phyloP scores from a whole-genome alignment of 2,113 vertebrate genomes.

The Cyprichromis sp. region DNA sequence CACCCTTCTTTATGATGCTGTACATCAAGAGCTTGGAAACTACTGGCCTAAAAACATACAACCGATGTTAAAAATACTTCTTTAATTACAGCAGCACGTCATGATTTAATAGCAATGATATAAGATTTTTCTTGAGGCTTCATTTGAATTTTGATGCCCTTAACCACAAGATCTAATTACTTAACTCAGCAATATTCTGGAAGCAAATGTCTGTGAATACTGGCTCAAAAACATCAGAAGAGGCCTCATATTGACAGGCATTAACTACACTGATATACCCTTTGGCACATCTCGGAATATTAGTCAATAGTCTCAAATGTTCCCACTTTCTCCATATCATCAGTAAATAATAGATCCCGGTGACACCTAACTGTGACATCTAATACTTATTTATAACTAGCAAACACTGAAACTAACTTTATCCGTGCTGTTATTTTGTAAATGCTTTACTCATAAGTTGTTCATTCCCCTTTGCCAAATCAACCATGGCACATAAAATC shows the following conservation, averaged over 20 bases:
- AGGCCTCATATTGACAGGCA: neutral
- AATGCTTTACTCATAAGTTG: neutral
- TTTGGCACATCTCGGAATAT: neutral
- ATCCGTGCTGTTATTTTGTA: neutral
- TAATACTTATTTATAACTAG: neutral
- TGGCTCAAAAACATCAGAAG: neutral
- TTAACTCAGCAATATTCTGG: neutral
- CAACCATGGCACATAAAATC: neutral
- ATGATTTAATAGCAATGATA: neutral
- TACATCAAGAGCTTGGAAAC: neutral
- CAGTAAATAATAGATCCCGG: neutral
- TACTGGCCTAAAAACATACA: neutral
- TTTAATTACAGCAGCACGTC: neutral
- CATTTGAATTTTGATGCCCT: neutral
- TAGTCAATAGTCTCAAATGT: neutral
- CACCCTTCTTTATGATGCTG: neutral
- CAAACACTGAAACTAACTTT: neutral
- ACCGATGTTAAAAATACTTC: neutral
- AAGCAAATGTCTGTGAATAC: neutral
- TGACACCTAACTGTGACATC: neutral
- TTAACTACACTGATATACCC: neutral
- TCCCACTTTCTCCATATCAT: neutral
- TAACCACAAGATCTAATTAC: neutral
- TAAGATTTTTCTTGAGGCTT: neutral
- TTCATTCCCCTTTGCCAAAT: neutral